phyloP scores from a whole-genome alignment of 2,113 vertebrate genomes.

The Glareola pratincola region DNA sequence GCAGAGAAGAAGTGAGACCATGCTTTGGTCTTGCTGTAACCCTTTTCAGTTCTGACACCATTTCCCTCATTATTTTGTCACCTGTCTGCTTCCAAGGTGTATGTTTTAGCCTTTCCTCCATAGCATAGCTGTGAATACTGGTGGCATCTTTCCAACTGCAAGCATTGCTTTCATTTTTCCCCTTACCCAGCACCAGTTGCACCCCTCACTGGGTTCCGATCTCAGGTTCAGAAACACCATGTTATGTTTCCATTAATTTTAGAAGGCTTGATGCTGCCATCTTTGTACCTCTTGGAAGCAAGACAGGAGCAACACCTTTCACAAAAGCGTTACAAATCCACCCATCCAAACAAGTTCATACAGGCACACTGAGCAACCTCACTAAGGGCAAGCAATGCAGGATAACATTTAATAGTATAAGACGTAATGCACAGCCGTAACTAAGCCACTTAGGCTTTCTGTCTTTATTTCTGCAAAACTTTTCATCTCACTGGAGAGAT shows the following conservation, averaged over 20 bases:
- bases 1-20: neutral
- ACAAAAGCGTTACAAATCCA: neutral
- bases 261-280: neutral
- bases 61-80: neutral
- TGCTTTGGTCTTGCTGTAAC: neutral
- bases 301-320: neutral
- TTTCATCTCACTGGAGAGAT: neutral
- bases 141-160: neutral
- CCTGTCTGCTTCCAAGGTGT: neutral
- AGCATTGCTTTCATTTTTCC: neutral
- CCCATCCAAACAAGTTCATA: neutral
- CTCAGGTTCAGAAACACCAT: neutral
- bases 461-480: neutral
- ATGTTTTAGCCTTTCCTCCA: neutral
- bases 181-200: neutral
- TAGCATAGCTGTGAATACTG: neutral
- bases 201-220: neutral
- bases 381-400: neutral
- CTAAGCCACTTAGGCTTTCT: neutral
- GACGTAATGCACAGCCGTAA: neutral
- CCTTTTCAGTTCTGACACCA: neutral
- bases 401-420: neutral
- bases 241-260: neutral
- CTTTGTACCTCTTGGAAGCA: neutral
- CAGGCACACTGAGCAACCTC: neutral